A percentile compares a stretch with the other conserved stretches of the same genome.
Conservation (phyloP, 2,797 vertebrate genomes). For the Austrolebias charrua region DNA sequence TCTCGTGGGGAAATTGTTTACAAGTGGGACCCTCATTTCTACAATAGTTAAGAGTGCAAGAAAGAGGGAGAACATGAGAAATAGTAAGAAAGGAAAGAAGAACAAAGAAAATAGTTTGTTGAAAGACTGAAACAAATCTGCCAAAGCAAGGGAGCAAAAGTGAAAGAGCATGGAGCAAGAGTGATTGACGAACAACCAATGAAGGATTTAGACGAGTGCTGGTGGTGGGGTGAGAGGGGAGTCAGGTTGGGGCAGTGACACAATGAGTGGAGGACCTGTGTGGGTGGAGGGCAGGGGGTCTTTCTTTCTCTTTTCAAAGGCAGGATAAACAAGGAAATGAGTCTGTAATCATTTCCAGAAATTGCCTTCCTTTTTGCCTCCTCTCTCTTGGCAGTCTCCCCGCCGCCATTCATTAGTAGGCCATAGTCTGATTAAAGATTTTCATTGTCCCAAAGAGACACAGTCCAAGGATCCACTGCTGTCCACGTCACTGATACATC, state of each 20-base stretch:
- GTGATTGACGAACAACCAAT: slow-evolving; percentile 65
- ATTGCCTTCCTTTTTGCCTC: slow-evolving; percentile 79
- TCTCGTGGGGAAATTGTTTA: slow-evolving; percentile 81
- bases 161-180: slow-evolving; percentile 61
- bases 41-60: slow-evolving; percentile 72
- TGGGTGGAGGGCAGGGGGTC: slow-evolving; percentile 48
- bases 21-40: slow-evolving; percentile 79
- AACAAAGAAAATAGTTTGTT: slow-evolving; percentile 63
- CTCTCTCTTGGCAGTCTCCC: slow-evolving; percentile 68
- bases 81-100: slow-evolving; percentile 56
- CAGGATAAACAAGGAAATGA: slow-evolving; percentile 88
- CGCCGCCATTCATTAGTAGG: slow-evolving; percentile 79
- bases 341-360: slow-evolving; percentile 86
- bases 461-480: slow-evolving; percentile 31
- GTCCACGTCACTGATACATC: slow-evolving; percentile 39
- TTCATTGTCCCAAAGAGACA: slow-evolving; percentile 60
- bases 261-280: slow-evolving; percentile 60
- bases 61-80: slow-evolving; percentile 54
- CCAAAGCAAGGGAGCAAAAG: slow-evolving; percentile 60
- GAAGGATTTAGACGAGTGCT: slow-evolving; percentile 55
- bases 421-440: slow-evolving; percentile 79
- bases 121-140: slow-evolving; percentile 73
- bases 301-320: slow-evolving; percentile 78
- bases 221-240: slow-evolving; percentile 32
- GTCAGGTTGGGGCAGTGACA: slow-evolving; percentile 48